These are phyloP conservation scores for Phyllotreta cruciferae DNA, from an alignment of 2,888 invertebrate genomes.

Conservation along the genomic window DNA sequence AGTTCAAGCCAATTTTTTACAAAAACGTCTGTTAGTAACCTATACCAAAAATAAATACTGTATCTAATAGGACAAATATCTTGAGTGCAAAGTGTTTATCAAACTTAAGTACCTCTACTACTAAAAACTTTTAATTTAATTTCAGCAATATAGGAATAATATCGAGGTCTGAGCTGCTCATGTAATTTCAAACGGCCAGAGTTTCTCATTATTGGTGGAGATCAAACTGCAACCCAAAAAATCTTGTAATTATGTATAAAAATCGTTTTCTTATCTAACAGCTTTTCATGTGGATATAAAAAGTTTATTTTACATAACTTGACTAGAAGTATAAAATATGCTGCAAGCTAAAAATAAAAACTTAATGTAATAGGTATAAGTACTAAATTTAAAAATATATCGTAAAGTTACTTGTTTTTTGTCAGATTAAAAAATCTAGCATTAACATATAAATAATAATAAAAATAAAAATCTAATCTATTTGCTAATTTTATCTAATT, in stretches of 20 bases:
- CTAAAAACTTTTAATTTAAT: too few relatives aligned
- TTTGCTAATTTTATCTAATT: neutral
- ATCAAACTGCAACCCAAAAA: neutral
- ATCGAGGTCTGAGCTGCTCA: neutral
- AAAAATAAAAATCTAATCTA: too few relatives aligned
- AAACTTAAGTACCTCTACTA: too few relatives aligned
- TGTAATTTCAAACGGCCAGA: neutral
- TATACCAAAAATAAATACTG: too few relatives aligned
- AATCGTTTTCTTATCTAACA: neutral
- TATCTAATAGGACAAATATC: too few relatives aligned
- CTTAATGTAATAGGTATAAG: neutral
- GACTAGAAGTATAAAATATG: slow-evolving; percentile 16
- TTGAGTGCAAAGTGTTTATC: too few relatives aligned
- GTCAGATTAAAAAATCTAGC: too few relatives aligned
- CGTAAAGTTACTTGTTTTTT: neutral
- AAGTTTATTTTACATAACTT: slow-evolving; percentile 8
- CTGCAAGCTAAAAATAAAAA: slow-evolving; percentile 11
- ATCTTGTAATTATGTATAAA: slow-evolving; percentile 6
- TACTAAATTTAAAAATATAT: neutral
- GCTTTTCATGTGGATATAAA: slow-evolving; percentile 4
- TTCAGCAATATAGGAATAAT: too few relatives aligned
- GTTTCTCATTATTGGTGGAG: neutral
- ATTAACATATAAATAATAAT: too few relatives aligned
- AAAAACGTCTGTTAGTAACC: too few relatives aligned
- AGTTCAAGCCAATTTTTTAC: too few relatives aligned